A percentile compares a stretch with the other conserved stretches of the same genome.
Conservation (phyloP, 2,888 invertebrate genomes). For the Andrena praecox region DNA sequence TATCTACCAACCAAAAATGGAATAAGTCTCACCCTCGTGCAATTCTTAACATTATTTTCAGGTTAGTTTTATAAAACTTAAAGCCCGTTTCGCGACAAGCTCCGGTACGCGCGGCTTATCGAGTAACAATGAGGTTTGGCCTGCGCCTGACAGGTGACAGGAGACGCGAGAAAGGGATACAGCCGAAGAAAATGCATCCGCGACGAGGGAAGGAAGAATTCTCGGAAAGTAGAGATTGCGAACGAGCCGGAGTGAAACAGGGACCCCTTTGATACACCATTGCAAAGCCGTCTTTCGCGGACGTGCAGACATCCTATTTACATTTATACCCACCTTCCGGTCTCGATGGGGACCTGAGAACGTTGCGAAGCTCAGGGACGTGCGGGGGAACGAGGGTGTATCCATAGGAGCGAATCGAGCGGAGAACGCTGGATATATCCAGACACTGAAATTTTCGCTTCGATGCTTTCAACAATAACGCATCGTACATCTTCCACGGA, state of each 20-base stretch:
- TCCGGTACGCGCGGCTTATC: slow-evolving; percentile 37
- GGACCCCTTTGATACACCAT: slow-evolving; percentile 77
- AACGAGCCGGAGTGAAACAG: slow-evolving; percentile 65
- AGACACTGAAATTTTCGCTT: slow-evolving; percentile 83
- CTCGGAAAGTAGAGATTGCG: slow-evolving; percentile 62
- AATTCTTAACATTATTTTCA: neutral
- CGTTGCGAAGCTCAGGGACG: slow-evolving; percentile 68
- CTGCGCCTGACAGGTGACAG: slow-evolving; percentile 64
- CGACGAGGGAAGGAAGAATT: slow-evolving; percentile 52
- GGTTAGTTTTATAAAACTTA: neutral
- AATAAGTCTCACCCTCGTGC: no score
- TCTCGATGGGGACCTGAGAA: slow-evolving; percentile 71
- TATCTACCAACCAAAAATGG: no score
- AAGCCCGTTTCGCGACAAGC: slow-evolving; percentile 21
- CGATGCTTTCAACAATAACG: slow-evolving; percentile 83
- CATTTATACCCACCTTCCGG: slow-evolving; percentile 80
- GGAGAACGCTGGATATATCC: slow-evolving; percentile 74
- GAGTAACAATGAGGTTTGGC: slow-evolving; percentile 54
- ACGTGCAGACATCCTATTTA: slow-evolving; percentile 81
- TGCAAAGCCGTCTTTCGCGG: slow-evolving; percentile 78
- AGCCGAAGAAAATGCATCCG: slow-evolving; percentile 44
- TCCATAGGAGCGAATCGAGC: slow-evolving; percentile 69
- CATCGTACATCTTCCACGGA: slow-evolving; percentile 82
- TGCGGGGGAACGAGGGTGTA: slow-evolving; percentile 54
- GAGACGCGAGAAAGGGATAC: slow-evolving; percentile 35